Evolutionary conservation across 2,797 vertebrate genomes (phyloP), one percentile per base, ranked within the genome.

Genomic region (Sitta carolinensis): DNA sequence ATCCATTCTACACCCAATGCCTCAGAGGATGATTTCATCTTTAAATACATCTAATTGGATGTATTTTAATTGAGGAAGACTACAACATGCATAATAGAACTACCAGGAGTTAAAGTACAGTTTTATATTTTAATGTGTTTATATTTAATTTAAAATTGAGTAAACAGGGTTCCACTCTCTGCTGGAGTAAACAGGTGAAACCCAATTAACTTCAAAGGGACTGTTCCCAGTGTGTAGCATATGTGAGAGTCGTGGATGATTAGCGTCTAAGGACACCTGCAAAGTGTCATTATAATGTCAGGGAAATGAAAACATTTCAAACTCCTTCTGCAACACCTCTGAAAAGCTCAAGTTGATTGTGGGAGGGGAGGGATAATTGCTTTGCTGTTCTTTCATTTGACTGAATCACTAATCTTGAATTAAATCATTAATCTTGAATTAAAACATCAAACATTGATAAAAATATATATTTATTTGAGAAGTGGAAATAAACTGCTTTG

Each of bases 31-130:
- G 72, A 89, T 81, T 96, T 92, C 27, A 79, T 81, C 74, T 96
- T 95, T 90, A 94, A 96, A 84, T 87, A 93, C 83, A 84, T 78
- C 40, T 92, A 95, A 95, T 89, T 84, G 73, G 54, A 89, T 78
- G 47, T 36, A 48, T 66, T 95, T 89, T 89, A 96, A 93, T 74
- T 94, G 81, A 69, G 81, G 78, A 91, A 83, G 43, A 29, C 80
- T 83, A 58, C 75, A 89, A 79, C 32, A 74, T 27, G 40, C 43
- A 72, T 52, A 92, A 87, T 25, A 89, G 57, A 89, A 83, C 64
- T 84, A 92, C 40, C 52, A 72, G 36, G 29, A 95, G 63, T 70
- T 82, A 84, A 87, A 93, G 23, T 62, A 87, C 15, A 26, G 26
- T 66, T 94, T 80, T 87, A 25, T 93, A 55, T 89, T 92, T 84